phyloP scores from a whole-genome alignment of 2,797 vertebrate species.

The Avahi laniger region DNA sequence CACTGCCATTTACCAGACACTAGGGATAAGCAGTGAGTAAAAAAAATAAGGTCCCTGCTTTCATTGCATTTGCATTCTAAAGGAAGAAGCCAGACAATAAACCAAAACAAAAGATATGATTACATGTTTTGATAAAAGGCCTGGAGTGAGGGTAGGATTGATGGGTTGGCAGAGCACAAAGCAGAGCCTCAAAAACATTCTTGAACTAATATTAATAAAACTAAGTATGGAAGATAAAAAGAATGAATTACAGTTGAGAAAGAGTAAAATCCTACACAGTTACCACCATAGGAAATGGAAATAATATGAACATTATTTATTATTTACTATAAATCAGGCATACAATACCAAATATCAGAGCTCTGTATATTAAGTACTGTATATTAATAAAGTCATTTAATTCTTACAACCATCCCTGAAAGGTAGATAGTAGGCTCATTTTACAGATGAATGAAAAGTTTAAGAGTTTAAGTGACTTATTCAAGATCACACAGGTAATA shows the following conservation, averaged over 20 bases:
- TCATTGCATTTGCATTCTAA: not conserved
- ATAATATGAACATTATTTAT: not conserved
- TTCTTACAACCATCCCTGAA: not conserved
- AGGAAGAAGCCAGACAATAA: not conserved
- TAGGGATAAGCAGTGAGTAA: not conserved
- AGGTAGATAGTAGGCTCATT: not conserved
- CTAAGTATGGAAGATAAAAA: not conserved
- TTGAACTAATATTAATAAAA: not conserved
- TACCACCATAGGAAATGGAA: not conserved
- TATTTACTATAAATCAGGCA: not conserved
- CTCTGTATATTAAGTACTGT: not conserved
- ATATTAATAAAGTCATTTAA: not conserved
- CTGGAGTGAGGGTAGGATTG: not conserved
- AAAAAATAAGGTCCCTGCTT: not conserved
- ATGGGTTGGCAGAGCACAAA: not conserved
- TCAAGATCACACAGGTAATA: not conserved
- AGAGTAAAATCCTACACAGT: not conserved
- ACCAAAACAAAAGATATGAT: not conserved
- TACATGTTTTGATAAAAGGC: not conserved
- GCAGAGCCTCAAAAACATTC: not conserved
- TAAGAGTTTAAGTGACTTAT: not conserved
- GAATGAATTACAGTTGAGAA: not conserved
- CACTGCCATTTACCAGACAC: not conserved
- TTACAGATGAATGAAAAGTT: conserved; percentile 13
- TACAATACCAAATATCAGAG: not conserved